Evolutionary conservation across 2,888 invertebrate species (phyloP).

Genomic region (Rhagium mordax): DNA sequence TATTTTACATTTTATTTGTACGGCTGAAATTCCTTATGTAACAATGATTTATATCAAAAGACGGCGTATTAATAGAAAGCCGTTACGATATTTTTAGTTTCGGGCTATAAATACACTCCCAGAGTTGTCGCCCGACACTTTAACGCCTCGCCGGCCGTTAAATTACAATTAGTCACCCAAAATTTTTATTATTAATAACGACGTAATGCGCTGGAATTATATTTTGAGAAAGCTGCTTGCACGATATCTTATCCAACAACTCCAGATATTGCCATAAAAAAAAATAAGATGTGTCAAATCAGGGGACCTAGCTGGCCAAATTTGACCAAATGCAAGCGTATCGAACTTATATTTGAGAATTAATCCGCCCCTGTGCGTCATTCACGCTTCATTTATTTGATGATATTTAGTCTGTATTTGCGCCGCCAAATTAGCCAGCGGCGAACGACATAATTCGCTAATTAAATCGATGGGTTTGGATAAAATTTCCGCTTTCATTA

Average conservation of each 20-base stretch:
- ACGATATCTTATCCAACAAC: no score
- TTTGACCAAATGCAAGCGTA: no score
- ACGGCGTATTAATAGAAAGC: constrained; percentile 7
- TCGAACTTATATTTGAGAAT: no score
- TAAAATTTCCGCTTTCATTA: constrained; percentile 6
- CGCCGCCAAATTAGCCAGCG: not conserved
- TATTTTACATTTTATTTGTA: not conserved
- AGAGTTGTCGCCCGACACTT: constrained; percentile 1
- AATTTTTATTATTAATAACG: not conserved
- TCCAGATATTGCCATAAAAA: no score
- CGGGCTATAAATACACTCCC: constrained; percentile 2
- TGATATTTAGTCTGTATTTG: no score
- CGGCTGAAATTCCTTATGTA: constrained; percentile 3
- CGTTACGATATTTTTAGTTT: constrained; percentile 8
- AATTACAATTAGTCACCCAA: not conserved
- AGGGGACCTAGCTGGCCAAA: not conserved
- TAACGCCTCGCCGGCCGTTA: not conserved
- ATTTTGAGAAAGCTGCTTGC: not conserved
- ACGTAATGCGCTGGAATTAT: not conserved
- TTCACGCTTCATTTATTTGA: not conserved
- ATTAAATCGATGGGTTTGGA: not conserved
- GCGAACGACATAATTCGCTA: not conserved
- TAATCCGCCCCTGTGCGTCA: no score
- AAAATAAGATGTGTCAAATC: no score
- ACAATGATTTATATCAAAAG: constrained; percentile 3